These are phyloP conservation scores for Diarsia brunnea DNA, from an alignment of 2,888 invertebrate genomes.

Conservation along the genomic window DNA sequence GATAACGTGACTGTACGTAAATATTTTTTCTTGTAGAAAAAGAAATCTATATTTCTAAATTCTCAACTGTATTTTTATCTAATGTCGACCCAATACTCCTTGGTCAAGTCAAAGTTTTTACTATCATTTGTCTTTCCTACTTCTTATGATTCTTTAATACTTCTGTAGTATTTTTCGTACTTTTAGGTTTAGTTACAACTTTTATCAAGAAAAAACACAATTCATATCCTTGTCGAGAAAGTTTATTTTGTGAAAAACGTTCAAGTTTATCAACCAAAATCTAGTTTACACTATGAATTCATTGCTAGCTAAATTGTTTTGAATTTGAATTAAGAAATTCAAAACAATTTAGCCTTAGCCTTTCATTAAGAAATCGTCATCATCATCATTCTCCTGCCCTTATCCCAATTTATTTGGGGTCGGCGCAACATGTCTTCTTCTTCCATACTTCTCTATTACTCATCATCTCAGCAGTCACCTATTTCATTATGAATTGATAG, in stretches of 20 bases:
- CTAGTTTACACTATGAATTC: neutral
- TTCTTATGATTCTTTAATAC: neutral
- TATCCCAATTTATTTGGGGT: too few species aligned
- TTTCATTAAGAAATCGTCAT: too few species aligned
- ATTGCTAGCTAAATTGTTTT: constrained; percentile 1
- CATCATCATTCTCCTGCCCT: too few species aligned
- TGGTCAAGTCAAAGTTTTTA: constrained; percentile 9
- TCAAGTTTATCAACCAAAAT: constrained; percentile 1
- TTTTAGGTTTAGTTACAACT: constrained; percentile 10
- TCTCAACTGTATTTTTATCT: neutral
- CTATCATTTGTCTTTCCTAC: neutral
- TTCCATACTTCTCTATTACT: too few species aligned
- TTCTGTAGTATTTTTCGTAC: constrained; percentile 8
- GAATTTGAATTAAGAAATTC: constrained; percentile 8
- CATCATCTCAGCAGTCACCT: too few species aligned
- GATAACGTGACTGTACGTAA: neutral
- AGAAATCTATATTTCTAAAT: neutral
- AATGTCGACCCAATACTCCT: neutral
- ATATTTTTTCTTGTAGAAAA: neutral
- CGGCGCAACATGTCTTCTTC: too few species aligned
- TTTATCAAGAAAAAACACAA: neutral
- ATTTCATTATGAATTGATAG: constrained; percentile 5
- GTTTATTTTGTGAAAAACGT: neutral
- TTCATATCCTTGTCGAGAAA: neutral
- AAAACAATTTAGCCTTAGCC: too few species aligned